A percentile compares a stretch with the other conserved stretches of the same genome.
Evolutionary conservation across 2,888 invertebrate species (phyloP).

Genomic region (Aphrophora alni): DNA sequence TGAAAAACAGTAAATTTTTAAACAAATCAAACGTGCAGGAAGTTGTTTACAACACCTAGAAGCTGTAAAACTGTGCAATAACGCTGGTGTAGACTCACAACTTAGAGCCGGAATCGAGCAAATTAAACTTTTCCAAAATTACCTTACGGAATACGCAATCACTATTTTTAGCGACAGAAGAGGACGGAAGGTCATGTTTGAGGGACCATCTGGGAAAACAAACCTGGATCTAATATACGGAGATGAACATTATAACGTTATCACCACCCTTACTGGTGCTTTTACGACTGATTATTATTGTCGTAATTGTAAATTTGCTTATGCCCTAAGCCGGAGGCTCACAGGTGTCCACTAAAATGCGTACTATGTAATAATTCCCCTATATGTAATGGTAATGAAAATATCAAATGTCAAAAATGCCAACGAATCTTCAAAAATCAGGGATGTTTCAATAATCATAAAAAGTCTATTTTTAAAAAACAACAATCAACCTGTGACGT

Average conservation of each 20-base stretch:
- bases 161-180: too few species aligned
- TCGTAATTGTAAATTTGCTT: background rate
- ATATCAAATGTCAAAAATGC: background rate
- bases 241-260: background rate
- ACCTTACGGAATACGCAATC: background rate
- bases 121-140: background rate
- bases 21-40: background rate
- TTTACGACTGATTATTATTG: background rate
- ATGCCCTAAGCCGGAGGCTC: background rate
- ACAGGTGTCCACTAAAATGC: slow-evolving; percentile 16
- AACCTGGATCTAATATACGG: background rate
- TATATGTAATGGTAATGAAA: background rate
- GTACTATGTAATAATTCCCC: background rate
- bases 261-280: background rate
- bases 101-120: background rate
- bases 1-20: background rate
- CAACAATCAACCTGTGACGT: too few species aligned
- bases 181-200: too few species aligned
- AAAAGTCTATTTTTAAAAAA: too few species aligned
- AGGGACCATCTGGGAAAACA: background rate
- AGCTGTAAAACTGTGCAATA: background rate
- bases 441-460: background rate
- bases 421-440: slow-evolving; percentile 7
- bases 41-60: background rate
- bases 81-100: background rate